Base-by-base conservation (phyloP, 2,888 invertebrate genomes). In the Shargacucullia verbasci region DNA sequence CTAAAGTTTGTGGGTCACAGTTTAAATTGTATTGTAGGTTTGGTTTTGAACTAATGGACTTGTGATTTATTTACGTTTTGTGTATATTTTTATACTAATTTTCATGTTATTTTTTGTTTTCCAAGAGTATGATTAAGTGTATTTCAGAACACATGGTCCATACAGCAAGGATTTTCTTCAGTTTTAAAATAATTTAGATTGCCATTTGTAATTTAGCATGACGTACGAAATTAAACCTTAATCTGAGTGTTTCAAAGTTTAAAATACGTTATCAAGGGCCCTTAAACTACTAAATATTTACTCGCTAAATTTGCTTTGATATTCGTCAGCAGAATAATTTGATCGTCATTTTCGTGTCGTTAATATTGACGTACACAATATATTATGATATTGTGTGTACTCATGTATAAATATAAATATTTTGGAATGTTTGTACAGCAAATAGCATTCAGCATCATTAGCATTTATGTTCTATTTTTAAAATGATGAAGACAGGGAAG, bases 181-280 rank as follows among this genome's bases (percentile, higher is more conserved):
- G 20, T 20, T 20, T 20, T 20, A 2, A 20, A 20, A 20, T 20
- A 20, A 20, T 20, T 20, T 20, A 20, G 4, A 20, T 4, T 20
- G 20, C 20, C 4, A 20, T 20, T 20, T 20, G n/a, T n/a, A n/a
- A n/a, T n/a, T n/a, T n/a, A n/a, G n/a, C n/a, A n/a, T n/a, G n/a
- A n/a, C n/a, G n/a, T n/a, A n/a, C n/a, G n/a, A n/a, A n/a, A n/a
- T n/a, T n/a, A n/a, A n/a, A 74, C 70, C 66, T 63, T 65, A 72
- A 79, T 76, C n/a, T n/a, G n/a, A n/a, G n/a, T n/a, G n/a, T n/a
- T n/a, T n/a, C n/a, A n/a, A n/a, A n/a, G n/a, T n/a, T n/a, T n/a
- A n/a, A n/a, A n/a, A n/a, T n/a, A n/a, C n/a, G n/a, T n/a, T 79
- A 77, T 10, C 38, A 8, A 48, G 48, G n/a, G 27, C 27, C 48